Evolutionary conservation across 2,797 vertebrate species (phyloP).

Genomic region (Lacerta viridis): DNA sequence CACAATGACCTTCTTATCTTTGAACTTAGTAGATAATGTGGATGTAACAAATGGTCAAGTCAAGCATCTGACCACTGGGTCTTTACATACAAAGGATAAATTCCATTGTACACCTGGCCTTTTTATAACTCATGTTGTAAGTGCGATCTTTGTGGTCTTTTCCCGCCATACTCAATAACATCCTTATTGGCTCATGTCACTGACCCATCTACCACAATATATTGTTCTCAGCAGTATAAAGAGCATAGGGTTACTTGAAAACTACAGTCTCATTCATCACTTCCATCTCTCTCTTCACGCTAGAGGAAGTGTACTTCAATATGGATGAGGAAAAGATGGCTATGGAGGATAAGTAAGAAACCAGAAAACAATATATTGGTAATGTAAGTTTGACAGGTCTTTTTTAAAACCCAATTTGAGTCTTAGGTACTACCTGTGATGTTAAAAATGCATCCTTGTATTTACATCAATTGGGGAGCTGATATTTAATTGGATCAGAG

Average conservation of each 20-base stretch:
- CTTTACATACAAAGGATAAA: neutral
- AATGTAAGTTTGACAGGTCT: neutral
- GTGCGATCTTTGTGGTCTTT: neutral
- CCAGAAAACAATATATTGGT: neutral
- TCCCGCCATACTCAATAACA: neutral
- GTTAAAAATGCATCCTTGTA: neutral
- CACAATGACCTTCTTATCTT: too few species aligned
- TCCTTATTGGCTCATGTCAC: neutral
- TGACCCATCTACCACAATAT: conserved; percentile 2
- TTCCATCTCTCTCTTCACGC: neutral
- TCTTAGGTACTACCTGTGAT: neutral
- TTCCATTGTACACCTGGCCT: neutral
- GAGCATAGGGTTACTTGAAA: neutral
- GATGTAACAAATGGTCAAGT: neutral
- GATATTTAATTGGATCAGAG: too few species aligned
- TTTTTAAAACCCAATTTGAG: neutral
- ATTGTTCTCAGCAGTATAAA: neutral
- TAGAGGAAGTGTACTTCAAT: neutral
- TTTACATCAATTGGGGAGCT: too few species aligned
- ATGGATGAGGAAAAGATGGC: neutral
- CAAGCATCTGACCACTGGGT: neutral
- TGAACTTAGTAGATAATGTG: neutral
- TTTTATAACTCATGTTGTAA: conserved; percentile 29
- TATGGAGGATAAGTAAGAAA: neutral
- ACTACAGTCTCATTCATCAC: neutral